Evolutionary conservation across 2,888 invertebrate species (phyloP), one percentile per base, ranked within the genome.

Genomic region (Meiosimyza platycephala): DNA sequence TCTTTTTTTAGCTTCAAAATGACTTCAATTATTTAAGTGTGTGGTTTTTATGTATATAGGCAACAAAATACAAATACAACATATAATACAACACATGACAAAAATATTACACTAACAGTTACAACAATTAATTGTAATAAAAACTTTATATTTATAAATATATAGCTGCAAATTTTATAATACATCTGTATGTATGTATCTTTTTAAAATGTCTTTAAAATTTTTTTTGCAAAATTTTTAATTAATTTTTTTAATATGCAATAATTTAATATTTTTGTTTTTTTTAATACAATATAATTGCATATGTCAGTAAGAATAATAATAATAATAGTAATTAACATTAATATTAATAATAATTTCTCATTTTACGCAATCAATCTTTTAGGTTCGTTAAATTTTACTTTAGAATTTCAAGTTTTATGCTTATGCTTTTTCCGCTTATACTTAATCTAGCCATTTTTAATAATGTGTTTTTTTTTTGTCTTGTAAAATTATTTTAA

Each of bases 401-500:
- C 68, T 69, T 69, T 69, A 71, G 64, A 71, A 64, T 71, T 71
- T 71, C 54, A 64, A 18, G 59, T 59, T 22, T 63, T 48, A 18
- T 72, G 48, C 16, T 63, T 71, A 15, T 64, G 18, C 66, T 33
- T 48, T 40, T 54, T 40, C 40, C 57, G 12, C 62, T 62, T 71
- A 65, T 16, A 55, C 48, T 60, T 72, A 40, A 55, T 48, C 48
- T 48, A 33, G 11, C 12, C 13, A 54, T 15, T 54, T 67, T 18
- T 67, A 55, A 33, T 22, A 16, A 33, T 62, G 48, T 51, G 51
- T n/a, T 51, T 48, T 15, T 60, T 70, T 68, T 68, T 50, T 51
- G 18, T 71, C 65, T 57, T 15, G n/a, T 13, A 63, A 62, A 67
- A 62, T 9, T 60, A 57, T 64, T 67, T 63, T 40, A 47, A 62